Conservation (phyloP, 1,140 invertebrate species). For the Aphaenogaster floridana region DNA sequence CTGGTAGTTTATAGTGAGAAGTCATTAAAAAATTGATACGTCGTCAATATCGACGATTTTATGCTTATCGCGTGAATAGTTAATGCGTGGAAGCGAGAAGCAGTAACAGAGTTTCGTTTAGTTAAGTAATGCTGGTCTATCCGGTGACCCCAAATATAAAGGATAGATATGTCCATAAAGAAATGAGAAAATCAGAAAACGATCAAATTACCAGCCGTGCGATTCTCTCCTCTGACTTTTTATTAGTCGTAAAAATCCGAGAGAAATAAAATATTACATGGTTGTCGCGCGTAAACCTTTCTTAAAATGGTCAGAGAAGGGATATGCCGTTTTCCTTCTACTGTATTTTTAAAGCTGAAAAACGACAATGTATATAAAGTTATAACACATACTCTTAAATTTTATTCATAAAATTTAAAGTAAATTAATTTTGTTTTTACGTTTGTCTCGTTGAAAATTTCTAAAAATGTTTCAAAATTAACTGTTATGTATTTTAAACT, state of each 20-base stretch:
- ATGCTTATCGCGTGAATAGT: background rate
- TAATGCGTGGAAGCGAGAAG: background rate
- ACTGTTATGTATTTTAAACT: background rate
- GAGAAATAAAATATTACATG: conserved; percentile 18
- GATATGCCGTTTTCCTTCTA: background rate
- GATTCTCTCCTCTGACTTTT: conserved; percentile 19
- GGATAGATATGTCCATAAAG: background rate
- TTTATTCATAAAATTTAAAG: background rate
- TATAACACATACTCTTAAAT: background rate
- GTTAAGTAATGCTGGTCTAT: background rate
- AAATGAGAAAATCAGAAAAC: conserved; percentile 23
- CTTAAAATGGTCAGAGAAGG: background rate
- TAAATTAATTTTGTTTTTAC: background rate
- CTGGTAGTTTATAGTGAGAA: background rate
- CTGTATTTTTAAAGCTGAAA: background rate
- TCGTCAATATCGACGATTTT: background rate
- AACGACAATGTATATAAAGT: background rate
- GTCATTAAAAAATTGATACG: background rate
- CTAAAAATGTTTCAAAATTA: background rate
- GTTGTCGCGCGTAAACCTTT: background rate
- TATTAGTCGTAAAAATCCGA: conserved; percentile 37
- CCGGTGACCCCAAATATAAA: background rate
- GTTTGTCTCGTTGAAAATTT: background rate
- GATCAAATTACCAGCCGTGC: background rate
- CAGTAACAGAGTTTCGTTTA: background rate